phyloP scores from a whole-genome alignment of 2,797 vertebrate genomes.

The Peromyscus aztecus region DNA sequence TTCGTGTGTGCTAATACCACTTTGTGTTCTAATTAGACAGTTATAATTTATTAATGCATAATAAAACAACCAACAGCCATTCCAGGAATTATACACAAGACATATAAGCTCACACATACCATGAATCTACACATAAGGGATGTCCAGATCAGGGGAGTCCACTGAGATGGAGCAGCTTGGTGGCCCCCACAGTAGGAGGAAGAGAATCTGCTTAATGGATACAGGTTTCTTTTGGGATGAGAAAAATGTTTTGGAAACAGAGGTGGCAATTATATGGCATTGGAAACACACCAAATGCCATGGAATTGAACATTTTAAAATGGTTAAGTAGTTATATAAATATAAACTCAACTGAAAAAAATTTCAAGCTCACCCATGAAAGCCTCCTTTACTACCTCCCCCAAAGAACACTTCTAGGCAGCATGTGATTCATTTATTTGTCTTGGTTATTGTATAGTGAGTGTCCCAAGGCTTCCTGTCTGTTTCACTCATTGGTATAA shows the following conservation, averaged over 20 bases:
- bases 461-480: neutral
- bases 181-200: neutral
- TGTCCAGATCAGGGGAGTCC: neutral
- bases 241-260: neutral
- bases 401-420: too few species aligned
- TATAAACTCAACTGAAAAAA: neutral
- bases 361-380: neutral
- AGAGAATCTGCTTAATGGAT: fast-evolving
- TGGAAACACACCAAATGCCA: neutral
- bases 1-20: neutral
- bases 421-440: fast-evolving
- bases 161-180: neutral
- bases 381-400: neutral
- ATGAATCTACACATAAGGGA: too few species aligned
- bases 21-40: neutral
- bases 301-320: neutral
- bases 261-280: neutral
- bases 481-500: neutral
- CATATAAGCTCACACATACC: neutral
- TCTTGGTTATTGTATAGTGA: neutral
- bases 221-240: neutral
- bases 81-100: neutral
- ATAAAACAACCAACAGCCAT: neutral
- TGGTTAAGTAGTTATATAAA: neutral
- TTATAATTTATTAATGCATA: neutral